These are phyloP conservation scores for Mesocricetus auratus DNA, from an alignment of 2,113 vertebrate genomes.

Conservation along the genomic window DNA sequence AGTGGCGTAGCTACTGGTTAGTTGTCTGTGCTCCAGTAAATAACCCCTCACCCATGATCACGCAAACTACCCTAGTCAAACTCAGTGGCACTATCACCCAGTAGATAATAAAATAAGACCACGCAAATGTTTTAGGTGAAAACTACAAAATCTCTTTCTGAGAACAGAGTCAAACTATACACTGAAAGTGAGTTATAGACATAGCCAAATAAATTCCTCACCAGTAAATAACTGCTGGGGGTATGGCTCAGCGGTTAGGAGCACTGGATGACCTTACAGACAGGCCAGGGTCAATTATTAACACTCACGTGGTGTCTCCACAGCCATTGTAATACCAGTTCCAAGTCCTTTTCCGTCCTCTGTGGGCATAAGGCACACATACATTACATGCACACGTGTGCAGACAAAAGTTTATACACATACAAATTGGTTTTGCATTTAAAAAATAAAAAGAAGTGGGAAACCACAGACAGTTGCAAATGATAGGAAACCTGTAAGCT, in stretches of 20 bases:
- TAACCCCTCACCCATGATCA: not conserved
- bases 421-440: not conserved
- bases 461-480: not conserved
- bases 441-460: not conserved
- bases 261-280: not conserved
- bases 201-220: not conserved
- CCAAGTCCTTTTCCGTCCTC: not conserved
- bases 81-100: not conserved
- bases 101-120: not conserved
- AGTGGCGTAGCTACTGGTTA: not conserved
- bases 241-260: not conserved
- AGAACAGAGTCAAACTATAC: not conserved
- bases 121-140: not conserved
- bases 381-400: not conserved
- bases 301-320: not conserved
- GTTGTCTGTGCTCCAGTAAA: not conserved
- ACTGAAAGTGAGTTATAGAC: not conserved
- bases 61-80: not conserved
- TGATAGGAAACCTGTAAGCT: not conserved
- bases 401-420: not conserved
- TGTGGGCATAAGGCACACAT: not conserved
- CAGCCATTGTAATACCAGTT: not conserved
- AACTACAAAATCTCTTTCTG: not conserved
- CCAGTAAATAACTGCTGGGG: not conserved
- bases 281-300: not conserved